Evolutionary conservation across 2,113 vertebrate species (phyloP), one percentile per base, ranked within the genome.

Genomic region (Myiopsitta monachus): DNA sequence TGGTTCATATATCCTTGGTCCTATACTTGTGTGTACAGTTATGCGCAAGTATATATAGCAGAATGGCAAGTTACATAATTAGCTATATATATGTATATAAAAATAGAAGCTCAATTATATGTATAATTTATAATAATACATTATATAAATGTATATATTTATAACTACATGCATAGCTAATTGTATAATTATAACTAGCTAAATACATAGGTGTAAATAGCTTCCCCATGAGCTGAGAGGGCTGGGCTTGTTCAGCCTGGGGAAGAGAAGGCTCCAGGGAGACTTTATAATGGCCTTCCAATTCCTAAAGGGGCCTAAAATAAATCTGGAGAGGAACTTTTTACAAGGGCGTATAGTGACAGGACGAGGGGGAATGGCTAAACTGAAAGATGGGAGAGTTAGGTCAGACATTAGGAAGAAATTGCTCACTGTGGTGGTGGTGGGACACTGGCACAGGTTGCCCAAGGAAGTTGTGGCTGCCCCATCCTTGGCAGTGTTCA

Each of bases 31-130:
- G 13, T n/a, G 36, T 59, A n/a, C 33, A 23, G 21, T 15, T 59
- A 59, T 59, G 9, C 62, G 3, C 21, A 18, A 11, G 44, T 14
- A 6, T 17, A 5, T 47, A 3, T 10, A 46, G 39, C 66, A 36
- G 74, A 78, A 33, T 30, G 51, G 7, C 31, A 51, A 10, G 5
- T 78, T 75, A 19, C 7, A 6, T 49, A 33, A 19, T 49, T 57
- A 67, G 31, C 38, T 43, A 2, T 51, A 16, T 64, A 19, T n/a
- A 31, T 15, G 10, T 21, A 4, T 24, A 19, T 33, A 73, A 77
- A 68, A 72, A 36, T 15, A 22, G 0, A 9, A 0, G 3, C 30
- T 9, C 38, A 28, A 17, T 52, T 31, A 14, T 5, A 19, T 18
- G 11, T 51, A 3, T 43, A 10, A 33, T 28, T 62, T 72, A 11